Evolutionary conservation across 2,888 invertebrate genomes (phyloP).

Genomic region (Sinodicranocentrus sp.): DNA sequence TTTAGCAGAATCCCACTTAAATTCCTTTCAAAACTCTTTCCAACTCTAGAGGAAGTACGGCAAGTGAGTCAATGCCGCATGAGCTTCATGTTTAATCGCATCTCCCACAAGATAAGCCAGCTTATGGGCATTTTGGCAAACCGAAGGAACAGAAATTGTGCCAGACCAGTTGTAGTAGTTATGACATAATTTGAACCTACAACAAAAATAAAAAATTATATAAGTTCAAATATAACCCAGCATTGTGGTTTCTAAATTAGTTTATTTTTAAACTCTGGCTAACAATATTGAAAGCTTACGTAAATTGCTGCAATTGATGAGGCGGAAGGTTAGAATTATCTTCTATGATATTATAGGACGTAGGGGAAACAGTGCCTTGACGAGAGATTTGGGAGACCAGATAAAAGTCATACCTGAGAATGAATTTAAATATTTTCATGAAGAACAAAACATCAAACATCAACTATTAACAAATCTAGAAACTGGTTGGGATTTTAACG

Average conservation of each 20-base stretch:
- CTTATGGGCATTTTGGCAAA: slow-evolving; percentile 91
- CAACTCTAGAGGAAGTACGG: slow-evolving; percentile 14
- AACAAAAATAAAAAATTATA: too few relatives aligned
- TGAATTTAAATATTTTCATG: neutral
- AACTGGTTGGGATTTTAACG: too few relatives aligned
- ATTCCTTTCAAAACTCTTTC: neutral
- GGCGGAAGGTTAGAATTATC: slow-evolving; percentile 85
- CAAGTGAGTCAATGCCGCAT: slow-evolving; percentile 19
- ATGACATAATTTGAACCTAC: slow-evolving; percentile 86
- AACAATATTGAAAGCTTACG: slow-evolving; percentile 81
- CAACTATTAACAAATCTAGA: too few relatives aligned
- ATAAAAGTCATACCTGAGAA: slow-evolving; percentile 95
- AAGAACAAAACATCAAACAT: too few relatives aligned
- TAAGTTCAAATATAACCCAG: too few relatives aligned
- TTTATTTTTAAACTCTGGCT: too few relatives aligned
- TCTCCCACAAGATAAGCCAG: slow-evolving; percentile 92
- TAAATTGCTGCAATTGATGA: slow-evolving; percentile 88
- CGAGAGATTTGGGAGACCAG: slow-evolving; percentile 91
- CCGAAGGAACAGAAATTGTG: slow-evolving; percentile 62
- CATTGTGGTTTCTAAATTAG: too few relatives aligned
- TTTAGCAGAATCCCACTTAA: too few relatives aligned
- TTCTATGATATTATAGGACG: slow-evolving; percentile 91
- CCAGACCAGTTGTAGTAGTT: slow-evolving; percentile 94
- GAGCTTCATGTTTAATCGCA: slow-evolving; percentile 80
- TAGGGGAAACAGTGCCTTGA: slow-evolving; percentile 95